Conservation (phyloP, 2,797 vertebrate genomes). For the Eleutherodactylus coqui region DNA sequence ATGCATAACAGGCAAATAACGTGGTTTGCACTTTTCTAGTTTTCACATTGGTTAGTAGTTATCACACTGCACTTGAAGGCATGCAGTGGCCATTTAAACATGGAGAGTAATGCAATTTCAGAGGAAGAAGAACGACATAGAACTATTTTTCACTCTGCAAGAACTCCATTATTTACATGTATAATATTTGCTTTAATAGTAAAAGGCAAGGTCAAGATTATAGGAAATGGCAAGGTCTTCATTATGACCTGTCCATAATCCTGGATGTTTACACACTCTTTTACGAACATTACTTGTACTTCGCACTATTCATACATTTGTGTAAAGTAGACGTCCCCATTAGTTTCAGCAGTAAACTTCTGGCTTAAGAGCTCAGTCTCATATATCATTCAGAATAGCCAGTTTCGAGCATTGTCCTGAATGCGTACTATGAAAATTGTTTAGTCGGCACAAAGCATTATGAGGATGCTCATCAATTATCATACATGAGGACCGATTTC, state of each 20-base stretch:
- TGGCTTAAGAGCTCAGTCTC: background rate
- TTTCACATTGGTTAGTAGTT: no score
- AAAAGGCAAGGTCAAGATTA: background rate
- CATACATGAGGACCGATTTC: background rate
- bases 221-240: background rate
- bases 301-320: background rate
- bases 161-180: background rate
- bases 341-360: conserved; percentile 29
- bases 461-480: background rate
- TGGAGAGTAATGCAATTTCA: no score
- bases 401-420: conserved; percentile 13
- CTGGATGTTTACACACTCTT: conserved; percentile 9
- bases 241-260: background rate
- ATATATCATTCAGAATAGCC: conserved; percentile 20
- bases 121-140: no score
- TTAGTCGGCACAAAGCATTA: background rate
- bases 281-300: background rate
- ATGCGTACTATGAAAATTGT: no score
- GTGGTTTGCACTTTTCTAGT: no score
- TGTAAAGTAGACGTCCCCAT: conserved; percentile 18
- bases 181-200: background rate
- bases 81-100: no score
- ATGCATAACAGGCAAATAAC: no score
- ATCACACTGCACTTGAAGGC: no score
- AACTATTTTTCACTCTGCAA: background rate